phyloP scores from a whole-genome alignment of 2,888 invertebrate genomes.

The Hemicrepidius hirtus region DNA sequence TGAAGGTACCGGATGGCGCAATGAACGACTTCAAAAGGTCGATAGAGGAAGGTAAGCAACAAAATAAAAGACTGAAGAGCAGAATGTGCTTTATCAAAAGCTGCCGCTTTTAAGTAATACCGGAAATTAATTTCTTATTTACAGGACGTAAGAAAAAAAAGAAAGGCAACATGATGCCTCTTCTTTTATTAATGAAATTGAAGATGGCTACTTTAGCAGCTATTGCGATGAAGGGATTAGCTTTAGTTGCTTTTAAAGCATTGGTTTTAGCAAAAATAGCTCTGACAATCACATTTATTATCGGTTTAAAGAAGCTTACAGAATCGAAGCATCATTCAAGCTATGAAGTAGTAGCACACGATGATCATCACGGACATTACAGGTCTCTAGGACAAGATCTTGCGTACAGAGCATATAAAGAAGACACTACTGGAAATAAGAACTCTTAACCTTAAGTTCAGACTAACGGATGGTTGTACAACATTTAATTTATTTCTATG shows the following conservation, averaged over 20 bases:
- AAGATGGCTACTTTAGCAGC: conserved; percentile 88
- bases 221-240: conserved; percentile 84
- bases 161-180: conserved; percentile 83
- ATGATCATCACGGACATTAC: conserved; percentile 77
- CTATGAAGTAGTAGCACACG: conserved; percentile 82
- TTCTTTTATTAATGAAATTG: conserved; percentile 85
- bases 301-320: conserved; percentile 84
- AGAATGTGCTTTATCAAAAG: neutral
- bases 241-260: conserved; percentile 89
- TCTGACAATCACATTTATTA: conserved; percentile 83
- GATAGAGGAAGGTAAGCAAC: conserved; percentile 83
- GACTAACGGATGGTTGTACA: conserved; percentile 25
- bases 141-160: conserved; percentile 87
- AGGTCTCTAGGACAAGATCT: conserved; percentile 79
- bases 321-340: conserved; percentile 82
- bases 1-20: conserved; percentile 85
- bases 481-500: conserved; percentile 10
- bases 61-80: conserved; percentile 16
- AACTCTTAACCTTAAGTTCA: conserved; percentile 39
- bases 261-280: conserved; percentile 89
- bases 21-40: conserved; percentile 85
- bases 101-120: too few relatives aligned
- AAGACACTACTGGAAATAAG: conserved; percentile 33
- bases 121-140: neutral
- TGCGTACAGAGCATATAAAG: conserved; percentile 74